Base-by-base conservation (phyloP, 2,888 invertebrate genomes). In the Tetragonisca angustula region DNA sequence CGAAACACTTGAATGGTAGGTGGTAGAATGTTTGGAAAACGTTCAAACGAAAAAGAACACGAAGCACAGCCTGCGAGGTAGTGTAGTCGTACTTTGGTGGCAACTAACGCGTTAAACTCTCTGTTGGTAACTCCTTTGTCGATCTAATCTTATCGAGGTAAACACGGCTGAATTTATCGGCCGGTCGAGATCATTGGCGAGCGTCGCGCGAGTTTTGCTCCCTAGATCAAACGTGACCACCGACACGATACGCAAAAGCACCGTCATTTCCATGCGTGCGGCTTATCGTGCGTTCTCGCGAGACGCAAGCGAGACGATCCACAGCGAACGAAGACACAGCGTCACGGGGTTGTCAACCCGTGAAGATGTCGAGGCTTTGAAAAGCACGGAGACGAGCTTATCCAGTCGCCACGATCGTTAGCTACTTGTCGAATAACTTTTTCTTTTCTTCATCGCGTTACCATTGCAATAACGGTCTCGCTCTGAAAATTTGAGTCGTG, bases 321-420 rank as follows among this genome's bases (percentile, higher is more conserved):
- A 71, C 72, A 71, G 15, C 59, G 70, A 56, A 32, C 59, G 24
- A 27, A 69, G 82, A 83, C 71, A 83, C 70, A 83, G 27, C 65
- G 67, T 81, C 59, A 64, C 71, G 76, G 81, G 81, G 82, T 83
- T 83, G 82, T 76, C 81, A 81, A 82, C 81, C 75, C 54, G 81
- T 43, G 77, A 52, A 77, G 62, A 5, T 65, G 72, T 52, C 59
- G 70, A 24, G 67, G 52, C 69, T n/a, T 43, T 50, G 61, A 64
- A 62, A 81, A 74, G 19, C 73, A 21, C 6, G 21, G 11, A 56
- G 71, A 52, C 56, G n/a, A 19, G 49, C 65, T 78, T 71, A 67
- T 65, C 70, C 56, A 24, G 27, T 9, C 24, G 6, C 32, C 43
- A 6, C 17, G 56, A 17, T 49, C 80, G 65, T 50, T 65, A 43